These are phyloP conservation scores for Phymorhynchus buccinoides DNA, from an alignment of 1,140 invertebrate genomes.

Conservation along the genomic window DNA sequence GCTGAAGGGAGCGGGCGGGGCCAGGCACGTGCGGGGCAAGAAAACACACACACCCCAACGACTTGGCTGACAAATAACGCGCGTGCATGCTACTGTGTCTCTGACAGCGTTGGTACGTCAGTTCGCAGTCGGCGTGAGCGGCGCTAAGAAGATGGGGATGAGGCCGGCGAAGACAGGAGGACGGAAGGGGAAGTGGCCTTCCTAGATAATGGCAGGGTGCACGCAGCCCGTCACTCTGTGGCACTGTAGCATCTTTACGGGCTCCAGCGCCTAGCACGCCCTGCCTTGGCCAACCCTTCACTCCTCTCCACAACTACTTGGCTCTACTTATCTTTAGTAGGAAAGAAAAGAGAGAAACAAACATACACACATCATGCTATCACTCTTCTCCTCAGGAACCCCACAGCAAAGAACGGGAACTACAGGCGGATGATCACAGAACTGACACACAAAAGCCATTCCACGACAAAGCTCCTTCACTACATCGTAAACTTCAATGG, in stretches of 20 bases:
- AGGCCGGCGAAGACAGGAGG: not conserved
- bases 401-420: not conserved
- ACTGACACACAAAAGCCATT: no score
- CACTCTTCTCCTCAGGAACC: not conserved
- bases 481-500: no score
- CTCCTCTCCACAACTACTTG: not conserved
- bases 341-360: not conserved
- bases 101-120: conserved; percentile 10
- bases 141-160: conserved; percentile 10
- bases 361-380: not conserved
- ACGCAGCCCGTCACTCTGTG: conserved; percentile 4
- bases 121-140: conserved; percentile 12
- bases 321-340: not conserved
- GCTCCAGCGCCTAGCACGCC: not conserved
- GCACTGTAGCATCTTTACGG: not conserved
- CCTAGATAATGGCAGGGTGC: not conserved
- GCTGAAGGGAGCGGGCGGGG: conserved; percentile 7
- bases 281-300: not conserved
- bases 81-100: conserved; percentile 20
- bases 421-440: no score
- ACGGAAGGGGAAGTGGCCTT: conserved; percentile 4
- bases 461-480: no score
- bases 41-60: conserved; percentile 15
- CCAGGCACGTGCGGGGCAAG: conserved; percentile 27
- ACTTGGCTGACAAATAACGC: conserved; percentile 34